Conservation (phyloP, 23 tunicate species). For the Halocynthia roretzi region DNA sequence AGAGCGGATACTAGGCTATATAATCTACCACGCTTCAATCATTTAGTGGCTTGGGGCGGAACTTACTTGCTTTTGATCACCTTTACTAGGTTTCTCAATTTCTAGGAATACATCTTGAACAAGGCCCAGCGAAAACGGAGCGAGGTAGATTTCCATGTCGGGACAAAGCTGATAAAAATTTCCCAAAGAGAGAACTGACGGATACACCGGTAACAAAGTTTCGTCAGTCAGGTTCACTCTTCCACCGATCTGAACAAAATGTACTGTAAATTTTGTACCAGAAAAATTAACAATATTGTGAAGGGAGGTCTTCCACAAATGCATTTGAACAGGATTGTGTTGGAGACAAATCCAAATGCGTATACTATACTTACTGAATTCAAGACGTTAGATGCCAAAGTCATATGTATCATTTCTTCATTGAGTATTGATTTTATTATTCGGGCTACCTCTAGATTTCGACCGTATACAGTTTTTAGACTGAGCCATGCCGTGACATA, state of each 20-base stretch:
- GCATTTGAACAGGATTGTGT: too few relatives aligned
- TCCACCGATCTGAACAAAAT: slow-evolving; percentile 32
- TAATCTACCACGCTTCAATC: too few relatives aligned
- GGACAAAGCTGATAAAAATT: slow-evolving; percentile 14
- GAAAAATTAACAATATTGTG: too few relatives aligned
- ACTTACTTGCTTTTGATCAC: too few relatives aligned
- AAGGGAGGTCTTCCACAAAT: too few relatives aligned
- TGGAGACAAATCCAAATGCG: too few relatives aligned
- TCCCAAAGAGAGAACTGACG: slow-evolving; percentile 25
- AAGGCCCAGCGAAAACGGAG: slow-evolving; percentile 14
- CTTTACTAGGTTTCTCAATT: slow-evolving; percentile 24
- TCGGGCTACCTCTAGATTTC: slow-evolving; percentile 30
- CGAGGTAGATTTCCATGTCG: slow-evolving; percentile 9
- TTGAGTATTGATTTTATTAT: slow-evolving; percentile 33
- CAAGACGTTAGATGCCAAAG: slow-evolving; percentile 32
- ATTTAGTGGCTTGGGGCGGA: too few relatives aligned
- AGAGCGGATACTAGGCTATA: too few relatives aligned
- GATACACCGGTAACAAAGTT: slow-evolving; percentile 25
- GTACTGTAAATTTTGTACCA: background rate
- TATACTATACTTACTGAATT: slow-evolving; percentile 20
- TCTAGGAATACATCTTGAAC: slow-evolving; percentile 29
- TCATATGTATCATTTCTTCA: slow-evolving; percentile 54
- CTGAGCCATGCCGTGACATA: slow-evolving; percentile 47
- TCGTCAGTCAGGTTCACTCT: slow-evolving; percentile 28
- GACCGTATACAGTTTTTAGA: slow-evolving; percentile 25